Evolutionary conservation across 2,797 vertebrate species (phyloP), one percentile per base, ranked within the genome.

Genomic region (Tapera naevia): DNA sequence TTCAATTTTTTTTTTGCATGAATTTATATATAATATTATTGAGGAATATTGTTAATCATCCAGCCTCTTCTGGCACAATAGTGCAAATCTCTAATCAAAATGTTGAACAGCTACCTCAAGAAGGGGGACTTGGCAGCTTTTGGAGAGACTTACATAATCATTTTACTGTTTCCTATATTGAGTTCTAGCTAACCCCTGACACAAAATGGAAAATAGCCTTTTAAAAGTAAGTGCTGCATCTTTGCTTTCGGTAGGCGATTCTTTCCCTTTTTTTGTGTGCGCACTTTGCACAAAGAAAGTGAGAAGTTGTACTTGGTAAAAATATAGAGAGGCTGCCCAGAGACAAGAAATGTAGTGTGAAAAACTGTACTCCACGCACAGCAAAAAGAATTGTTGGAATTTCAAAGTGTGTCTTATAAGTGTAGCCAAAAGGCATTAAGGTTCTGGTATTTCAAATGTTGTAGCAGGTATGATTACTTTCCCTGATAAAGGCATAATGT

Each of bases 341-440:
- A 79, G 37, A 33, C 25, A 66, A 70, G n/a, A 18, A 18, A 50
- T 7, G 37, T 28, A 39, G 37, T 57, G 50, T 83, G 57, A 48
- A 85, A 80, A 91, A 28, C 10, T 60, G 16, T 69, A 10, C 14
- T 53, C 23, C 66, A 7, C 48, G 21, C 7, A 32, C 13, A 66
- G 27, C 33, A 86, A 76, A 72, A 75, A 21, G 5, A 79, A 48
- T 66, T 82, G 61, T 57, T 87, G 51, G 58, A 80, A 76, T 84
- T 51, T 89, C 82, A 57, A 86, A 83, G 22, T 46, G 13, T 30
- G 50, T n/a, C n/a, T 82, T 53, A 46, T 19, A 23, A 69, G 22
- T 95, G 91, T 81, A 91, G 89, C 94, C 95, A 91, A 65, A 80
- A 93, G 37, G 48, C 66, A 78, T 88, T 93, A 88, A 90, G 76